These are phyloP conservation scores for Toxotes lorentzi DNA, from an alignment of 2,797 vertebrate species.

Conservation along the genomic window DNA sequence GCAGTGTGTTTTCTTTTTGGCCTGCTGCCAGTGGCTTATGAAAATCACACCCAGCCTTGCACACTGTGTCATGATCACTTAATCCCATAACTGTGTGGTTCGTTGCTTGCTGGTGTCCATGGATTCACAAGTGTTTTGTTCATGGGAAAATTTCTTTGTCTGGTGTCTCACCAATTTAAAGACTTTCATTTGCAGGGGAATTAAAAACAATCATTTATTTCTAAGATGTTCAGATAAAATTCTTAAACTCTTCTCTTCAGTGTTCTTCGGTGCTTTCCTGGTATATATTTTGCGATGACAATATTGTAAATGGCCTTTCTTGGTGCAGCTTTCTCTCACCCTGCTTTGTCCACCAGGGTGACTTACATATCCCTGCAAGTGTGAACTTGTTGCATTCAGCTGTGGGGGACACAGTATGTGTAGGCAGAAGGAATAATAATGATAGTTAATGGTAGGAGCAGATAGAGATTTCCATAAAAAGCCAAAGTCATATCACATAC, in stretches of 20 bases:
- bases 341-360: not conserved
- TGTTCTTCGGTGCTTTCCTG: not conserved
- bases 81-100: slow-evolving; percentile 19
- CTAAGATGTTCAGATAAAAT: not conserved
- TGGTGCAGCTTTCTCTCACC: not conserved
- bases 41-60: slow-evolving; percentile 10
- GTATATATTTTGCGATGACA: not conserved
- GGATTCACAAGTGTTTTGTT: not conserved
- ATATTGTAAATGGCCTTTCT: not conserved
- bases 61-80: not conserved
- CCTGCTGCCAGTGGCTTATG: not conserved
- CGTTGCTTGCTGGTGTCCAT: not conserved
- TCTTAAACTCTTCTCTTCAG: not conserved
- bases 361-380: not conserved
- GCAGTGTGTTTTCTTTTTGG: slow-evolving; percentile 17
- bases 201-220: too few relatives aligned
- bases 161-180: too few relatives aligned
- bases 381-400: slow-evolving; percentile 25
- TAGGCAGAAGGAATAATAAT: slow-evolving; percentile 29
- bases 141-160: not conserved
- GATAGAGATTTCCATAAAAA: not conserved
- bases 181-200: too few relatives aligned
- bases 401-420: slow-evolving; percentile 18
- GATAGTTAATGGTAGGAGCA: slow-evolving; percentile 1
- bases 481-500: not conserved